These are phyloP conservation scores for Oeneis ivallda DNA, from an alignment of 2,888 invertebrate species.

Conservation along the genomic window DNA sequence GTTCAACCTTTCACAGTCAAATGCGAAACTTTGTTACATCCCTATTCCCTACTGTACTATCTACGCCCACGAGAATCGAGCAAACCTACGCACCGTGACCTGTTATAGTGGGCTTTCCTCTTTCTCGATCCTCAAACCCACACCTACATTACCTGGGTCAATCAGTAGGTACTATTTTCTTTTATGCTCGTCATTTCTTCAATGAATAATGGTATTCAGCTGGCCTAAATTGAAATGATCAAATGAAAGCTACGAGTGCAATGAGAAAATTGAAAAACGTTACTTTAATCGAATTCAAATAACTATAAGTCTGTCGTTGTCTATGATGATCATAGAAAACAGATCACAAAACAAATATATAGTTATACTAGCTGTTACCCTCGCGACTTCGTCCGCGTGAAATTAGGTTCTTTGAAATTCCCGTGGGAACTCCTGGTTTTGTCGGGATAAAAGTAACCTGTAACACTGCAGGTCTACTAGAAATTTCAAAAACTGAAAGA, in stretches of 20 bases:
- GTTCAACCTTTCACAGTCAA: slow-evolving; percentile 5
- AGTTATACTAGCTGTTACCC: no score
- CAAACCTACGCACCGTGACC: slow-evolving; percentile 12
- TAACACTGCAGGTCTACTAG: no score
- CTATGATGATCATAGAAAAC: no score
- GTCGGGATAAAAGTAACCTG: no score
- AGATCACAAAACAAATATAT: no score
- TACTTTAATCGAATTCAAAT: background rate
- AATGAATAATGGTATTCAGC: slow-evolving; percentile 7
- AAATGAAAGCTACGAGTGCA: background rate
- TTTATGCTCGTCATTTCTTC: slow-evolving; percentile 9
- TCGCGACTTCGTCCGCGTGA: no score
- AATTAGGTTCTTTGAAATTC: no score
- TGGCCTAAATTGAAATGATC: slow-evolving; percentile 5
- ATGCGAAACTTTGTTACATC: slow-evolving; percentile 6
- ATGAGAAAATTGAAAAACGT: background rate
- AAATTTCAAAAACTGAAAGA: no score
- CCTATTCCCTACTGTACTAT: background rate
- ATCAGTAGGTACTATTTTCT: slow-evolving; percentile 1
- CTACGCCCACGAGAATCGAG: background rate
- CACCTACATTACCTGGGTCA: background rate
- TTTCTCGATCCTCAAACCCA: background rate
- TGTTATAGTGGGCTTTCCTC: slow-evolving; percentile 1
- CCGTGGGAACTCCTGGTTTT: no score
- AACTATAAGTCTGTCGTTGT: no score